Evolutionary conservation across 2,888 invertebrate genomes (phyloP).

Genomic region (Heliconius erato): DNA sequence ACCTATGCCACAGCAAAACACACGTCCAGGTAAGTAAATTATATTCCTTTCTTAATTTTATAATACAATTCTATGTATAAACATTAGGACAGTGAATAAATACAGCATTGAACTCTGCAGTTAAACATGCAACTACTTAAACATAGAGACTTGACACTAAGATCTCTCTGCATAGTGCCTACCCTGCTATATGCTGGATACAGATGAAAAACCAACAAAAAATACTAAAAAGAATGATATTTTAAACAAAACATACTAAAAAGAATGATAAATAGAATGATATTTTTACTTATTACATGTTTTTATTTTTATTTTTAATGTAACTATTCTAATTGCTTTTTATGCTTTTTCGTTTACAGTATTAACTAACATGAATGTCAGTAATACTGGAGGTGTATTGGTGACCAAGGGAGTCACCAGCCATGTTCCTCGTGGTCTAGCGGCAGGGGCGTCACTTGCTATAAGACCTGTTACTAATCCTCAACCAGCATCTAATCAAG

Average conservation of each 20-base stretch:
- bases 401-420: slow-evolving; percentile 75
- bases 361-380: slow-evolving; percentile 73
- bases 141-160: neutral
- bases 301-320: neutral
- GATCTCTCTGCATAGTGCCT: neutral
- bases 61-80: neutral
- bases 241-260: no score
- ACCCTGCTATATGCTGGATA: no score
- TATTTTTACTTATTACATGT: neutral
- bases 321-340: neutral
- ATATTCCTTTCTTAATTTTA: neutral
- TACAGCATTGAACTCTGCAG: no score
- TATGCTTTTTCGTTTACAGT: slow-evolving; percentile 55
- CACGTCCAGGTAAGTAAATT: slow-evolving; percentile 72
- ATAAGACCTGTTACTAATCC: slow-evolving; percentile 88
- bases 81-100: neutral
- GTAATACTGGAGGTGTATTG: slow-evolving; percentile 69
- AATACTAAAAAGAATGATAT: neutral
- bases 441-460: slow-evolving; percentile 91
- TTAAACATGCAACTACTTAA: neutral
- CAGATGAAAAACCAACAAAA: neutral
- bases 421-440: slow-evolving; percentile 87
- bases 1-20: slow-evolving; percentile 74
- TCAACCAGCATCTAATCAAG: slow-evolving; percentile 64
- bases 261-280: no score